Percentiles rank a stretch among this genome's conserved stretches.
Evolutionary conservation across 2,888 invertebrate species (phyloP).

Genomic region (Argynnis bischoffii): DNA sequence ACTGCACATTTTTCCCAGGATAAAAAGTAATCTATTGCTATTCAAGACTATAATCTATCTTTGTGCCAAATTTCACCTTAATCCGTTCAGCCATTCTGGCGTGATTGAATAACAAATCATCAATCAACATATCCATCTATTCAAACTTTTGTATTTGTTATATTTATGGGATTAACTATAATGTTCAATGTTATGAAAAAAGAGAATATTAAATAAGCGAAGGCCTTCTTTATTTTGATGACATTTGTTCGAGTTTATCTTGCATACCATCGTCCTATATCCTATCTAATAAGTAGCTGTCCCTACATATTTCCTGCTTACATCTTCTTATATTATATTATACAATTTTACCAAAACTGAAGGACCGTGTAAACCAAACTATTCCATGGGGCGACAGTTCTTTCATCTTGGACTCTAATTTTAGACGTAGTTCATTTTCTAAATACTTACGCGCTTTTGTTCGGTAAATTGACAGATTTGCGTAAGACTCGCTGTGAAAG

Average conservation of each 20-base stretch:
- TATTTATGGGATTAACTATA: background rate
- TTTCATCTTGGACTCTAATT: slow-evolving; percentile 37
- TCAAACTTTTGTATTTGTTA: slow-evolving; percentile 2
- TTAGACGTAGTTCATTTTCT: slow-evolving; percentile 43
- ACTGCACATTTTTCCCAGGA: no score
- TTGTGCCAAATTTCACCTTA: no score
- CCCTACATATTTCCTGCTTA: slow-evolving; percentile 54
- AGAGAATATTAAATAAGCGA: slow-evolving; percentile 8
- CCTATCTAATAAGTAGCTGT: slow-evolving; percentile 45
- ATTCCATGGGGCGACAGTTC: slow-evolving; percentile 20
- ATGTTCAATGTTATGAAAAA: background rate
- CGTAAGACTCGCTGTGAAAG: slow-evolving; percentile 23
- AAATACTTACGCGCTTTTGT: slow-evolving; percentile 43
- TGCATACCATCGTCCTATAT: slow-evolving; percentile 42
- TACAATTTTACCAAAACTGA: slow-evolving; percentile 38
- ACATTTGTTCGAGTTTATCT: slow-evolving; percentile 41
- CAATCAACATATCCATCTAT: no score
- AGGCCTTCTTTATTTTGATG: slow-evolving; percentile 25
- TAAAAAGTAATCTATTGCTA: no score
- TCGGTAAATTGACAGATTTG: slow-evolving; percentile 44
- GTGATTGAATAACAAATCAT: no score
- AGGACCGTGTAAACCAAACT: slow-evolving; percentile 13
- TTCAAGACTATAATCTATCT: no score
- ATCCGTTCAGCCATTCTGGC: no score
- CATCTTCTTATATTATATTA: slow-evolving; percentile 46